These are phyloP conservation scores for Motacilla tschutschensis DNA, from an alignment of 2,113 vertebrate genomes.

Conservation along the genomic window DNA sequence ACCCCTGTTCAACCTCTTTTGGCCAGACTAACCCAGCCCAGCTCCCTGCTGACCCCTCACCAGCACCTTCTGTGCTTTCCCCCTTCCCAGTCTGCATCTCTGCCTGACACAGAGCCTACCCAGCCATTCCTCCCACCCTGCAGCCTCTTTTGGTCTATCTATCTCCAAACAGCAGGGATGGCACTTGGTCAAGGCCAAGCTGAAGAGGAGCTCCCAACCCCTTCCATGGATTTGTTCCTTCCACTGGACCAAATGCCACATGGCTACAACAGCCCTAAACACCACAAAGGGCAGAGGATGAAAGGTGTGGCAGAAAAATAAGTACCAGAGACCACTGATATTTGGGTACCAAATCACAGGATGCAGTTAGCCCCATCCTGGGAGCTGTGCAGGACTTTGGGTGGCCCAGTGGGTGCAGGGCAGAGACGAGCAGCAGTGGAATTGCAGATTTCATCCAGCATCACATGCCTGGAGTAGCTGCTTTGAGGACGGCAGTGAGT, in stretches of 20 bases:
- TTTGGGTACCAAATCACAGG: fast-evolving
- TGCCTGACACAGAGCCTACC: neutral
- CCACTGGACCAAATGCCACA: fast-evolving
- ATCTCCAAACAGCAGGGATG: neutral
- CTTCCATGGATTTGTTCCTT: neutral
- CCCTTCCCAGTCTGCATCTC: neutral
- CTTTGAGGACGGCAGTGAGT: neutral
- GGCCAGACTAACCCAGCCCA: neutral
- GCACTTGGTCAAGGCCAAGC: neutral
- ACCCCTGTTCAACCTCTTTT: neutral
- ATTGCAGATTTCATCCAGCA: neutral
- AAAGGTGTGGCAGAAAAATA: neutral
- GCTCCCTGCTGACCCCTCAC: neutral
- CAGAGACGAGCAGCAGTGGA: neutral
- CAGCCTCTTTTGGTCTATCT: neutral
- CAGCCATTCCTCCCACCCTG: neutral
- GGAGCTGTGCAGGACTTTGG: neutral
- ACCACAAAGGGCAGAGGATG: neutral
- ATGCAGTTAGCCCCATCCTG: neutral
- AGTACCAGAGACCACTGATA: fast-evolving
- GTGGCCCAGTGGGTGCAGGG: neutral
- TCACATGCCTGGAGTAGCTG: neutral
- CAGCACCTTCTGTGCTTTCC: neutral
- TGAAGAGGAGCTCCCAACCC: neutral
- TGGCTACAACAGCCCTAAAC: neutral